phyloP scores from a whole-genome alignment of 2,888 invertebrate species.

The Aphrophora alni region DNA sequence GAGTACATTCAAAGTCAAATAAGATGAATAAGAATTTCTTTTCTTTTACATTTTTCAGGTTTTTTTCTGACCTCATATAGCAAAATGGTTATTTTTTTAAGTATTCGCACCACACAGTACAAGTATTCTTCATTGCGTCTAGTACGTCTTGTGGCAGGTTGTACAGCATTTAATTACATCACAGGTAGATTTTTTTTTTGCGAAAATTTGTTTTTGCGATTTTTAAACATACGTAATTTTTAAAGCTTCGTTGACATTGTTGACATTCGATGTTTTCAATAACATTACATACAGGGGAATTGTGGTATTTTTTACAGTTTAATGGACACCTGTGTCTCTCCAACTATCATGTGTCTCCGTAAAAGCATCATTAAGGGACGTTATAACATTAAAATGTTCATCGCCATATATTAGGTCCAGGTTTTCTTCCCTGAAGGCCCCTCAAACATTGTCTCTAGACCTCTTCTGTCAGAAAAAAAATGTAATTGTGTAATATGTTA shows the following conservation, averaged over 20 bases:
- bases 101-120: background rate
- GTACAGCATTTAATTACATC: background rate
- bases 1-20: conserved; percentile 16
- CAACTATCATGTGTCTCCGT: background rate
- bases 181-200: background rate
- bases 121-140: background rate
- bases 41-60: too few relatives aligned
- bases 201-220: background rate
- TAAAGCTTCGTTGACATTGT: background rate
- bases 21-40: background rate
- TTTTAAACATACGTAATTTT: background rate
- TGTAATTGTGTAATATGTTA: background rate
- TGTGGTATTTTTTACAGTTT: background rate
- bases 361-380: conserved; percentile 9
- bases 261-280: background rate
- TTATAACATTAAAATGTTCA: conserved; percentile 14
- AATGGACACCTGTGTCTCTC: background rate
- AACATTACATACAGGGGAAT: background rate
- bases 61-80: background rate
- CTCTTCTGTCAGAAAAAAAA: conserved; percentile 8
- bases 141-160: background rate
- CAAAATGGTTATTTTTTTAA: background rate
- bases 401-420: conserved; percentile 16
- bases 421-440: background rate
- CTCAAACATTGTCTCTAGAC: conserved; percentile 13